Evolutionary conservation across 1,140 invertebrate genomes (phyloP).

Genomic region (Eupristina koningsbergeri): DNA sequence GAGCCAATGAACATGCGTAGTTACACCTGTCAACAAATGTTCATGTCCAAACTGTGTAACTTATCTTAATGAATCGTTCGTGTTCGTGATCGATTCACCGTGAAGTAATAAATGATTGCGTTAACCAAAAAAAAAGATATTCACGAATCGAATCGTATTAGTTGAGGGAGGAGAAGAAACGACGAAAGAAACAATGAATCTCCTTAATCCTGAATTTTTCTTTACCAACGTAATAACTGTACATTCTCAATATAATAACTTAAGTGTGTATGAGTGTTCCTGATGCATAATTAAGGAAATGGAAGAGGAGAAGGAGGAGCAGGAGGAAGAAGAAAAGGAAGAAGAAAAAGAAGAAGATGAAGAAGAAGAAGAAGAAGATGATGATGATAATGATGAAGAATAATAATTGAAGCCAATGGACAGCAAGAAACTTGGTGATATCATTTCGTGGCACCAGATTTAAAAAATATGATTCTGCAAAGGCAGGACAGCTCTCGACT

Average conservation of each 20-base stretch:
- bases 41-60: slow-evolving; percentile 10
- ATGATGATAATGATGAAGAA: no score
- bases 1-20: slow-evolving; percentile 1
- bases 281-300: background rate
- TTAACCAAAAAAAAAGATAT: background rate
- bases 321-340: no score
- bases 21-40: slow-evolving; percentile 28
- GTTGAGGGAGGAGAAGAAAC: background rate
- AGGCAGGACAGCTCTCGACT: background rate
- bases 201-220: slow-evolving; percentile 26
- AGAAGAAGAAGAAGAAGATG: no score
- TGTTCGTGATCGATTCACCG: background rate
- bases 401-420: slow-evolving; percentile 12
- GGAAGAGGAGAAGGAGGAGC: no score
- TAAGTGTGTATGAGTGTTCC: slow-evolving; percentile 33
- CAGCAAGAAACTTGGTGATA: slow-evolving; percentile 44
- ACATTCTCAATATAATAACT: slow-evolving; percentile 40
- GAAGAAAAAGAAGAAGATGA: no score
- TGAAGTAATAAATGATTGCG: background rate
- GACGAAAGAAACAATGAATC: slow-evolving; percentile 14
- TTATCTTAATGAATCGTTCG: slow-evolving; percentile 12
- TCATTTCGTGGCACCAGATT: slow-evolving; percentile 25
- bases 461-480: slow-evolving; percentile 15
- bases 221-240: slow-evolving; percentile 37
- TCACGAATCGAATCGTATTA: background rate